Evolutionary conservation across 2,888 invertebrate genomes (phyloP), one percentile per base, ranked within the genome.

Genomic region (Idaea straminata): DNA sequence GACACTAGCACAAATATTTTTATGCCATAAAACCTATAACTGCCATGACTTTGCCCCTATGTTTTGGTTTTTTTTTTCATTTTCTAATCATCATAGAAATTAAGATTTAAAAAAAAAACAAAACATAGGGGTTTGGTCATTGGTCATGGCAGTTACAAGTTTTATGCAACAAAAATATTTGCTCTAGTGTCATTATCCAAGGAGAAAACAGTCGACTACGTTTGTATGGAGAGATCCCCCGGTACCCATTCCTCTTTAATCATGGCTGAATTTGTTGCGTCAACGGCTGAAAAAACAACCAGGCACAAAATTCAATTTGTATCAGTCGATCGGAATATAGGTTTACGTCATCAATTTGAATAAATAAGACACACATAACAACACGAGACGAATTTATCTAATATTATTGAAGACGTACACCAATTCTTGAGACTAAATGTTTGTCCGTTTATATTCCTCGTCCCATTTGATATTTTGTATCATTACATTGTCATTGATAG

Each of bases 401-500:
- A 59, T 65, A 62, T 68, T 66, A 60, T 61, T 64, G 38, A 57
- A 47, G 47, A 61, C 61, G 64, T 61, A 61, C 74, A 79, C 83
- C 78, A 80, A 81, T 81, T 83, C 78, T 81, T 78, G 67, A 71
- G 78, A 77, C 64, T 83, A 80, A 69, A 74, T 72, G 74, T 77
- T 77, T 78, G 76, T 77, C 77, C 77, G 75, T 78, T 83, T 77
- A 78, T 82, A 78, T 80, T 82, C 82, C 80, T 83, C 79, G 78
- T 79, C 73, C 81, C 77, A 81, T 79, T 82, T 76, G 70, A 77
- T 80, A 77, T 77, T 77, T 74, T 72, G 72, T 67, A 63, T 77
- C 79, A 82, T 76, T 74, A 77, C 84, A 84, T 85, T 78, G 65
- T 82, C 85, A 86, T 81, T 74, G 73, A 74, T 80, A 83, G 79